These are phyloP conservation scores for Anthoptus insignis DNA, from an alignment of 2,888 invertebrate genomes.

Conservation along the genomic window DNA sequence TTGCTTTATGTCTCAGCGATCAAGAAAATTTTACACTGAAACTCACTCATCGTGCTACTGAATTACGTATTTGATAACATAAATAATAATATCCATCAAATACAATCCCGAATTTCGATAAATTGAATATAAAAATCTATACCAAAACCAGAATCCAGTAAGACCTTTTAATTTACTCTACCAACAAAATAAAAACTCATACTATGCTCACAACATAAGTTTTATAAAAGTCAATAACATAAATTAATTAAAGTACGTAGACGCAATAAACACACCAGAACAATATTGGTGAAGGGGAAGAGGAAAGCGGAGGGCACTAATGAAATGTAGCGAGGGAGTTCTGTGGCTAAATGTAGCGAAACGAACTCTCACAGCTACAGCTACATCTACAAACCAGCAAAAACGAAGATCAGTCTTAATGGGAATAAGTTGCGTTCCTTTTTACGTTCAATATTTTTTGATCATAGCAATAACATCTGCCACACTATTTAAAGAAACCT, in stretches of 20 bases:
- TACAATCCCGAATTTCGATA: too few relatives aligned
- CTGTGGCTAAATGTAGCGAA: constrained; percentile 76
- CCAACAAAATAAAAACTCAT: too few relatives aligned
- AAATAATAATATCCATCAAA: too few relatives aligned
- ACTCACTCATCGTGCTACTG: too few relatives aligned
- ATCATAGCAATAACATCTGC: constrained; percentile 35
- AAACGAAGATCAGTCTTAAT: constrained; percentile 53
- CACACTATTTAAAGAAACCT: too few relatives aligned
- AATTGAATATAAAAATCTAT: too few relatives aligned
- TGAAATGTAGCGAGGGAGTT: constrained; percentile 77
- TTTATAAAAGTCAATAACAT: constrained; percentile 61
- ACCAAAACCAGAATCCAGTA: too few relatives aligned
- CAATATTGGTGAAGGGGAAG: constrained; percentile 66
- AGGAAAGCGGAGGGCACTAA: constrained; percentile 63
- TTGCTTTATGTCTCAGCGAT: too few relatives aligned
- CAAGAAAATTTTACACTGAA: too few relatives aligned
- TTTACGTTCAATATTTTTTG: constrained; percentile 48
- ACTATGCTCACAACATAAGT: not conserved
- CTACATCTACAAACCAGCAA: constrained; percentile 60
- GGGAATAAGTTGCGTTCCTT: constrained; percentile 41
- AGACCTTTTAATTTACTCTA: too few relatives aligned
- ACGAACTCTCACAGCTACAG: constrained; percentile 71
- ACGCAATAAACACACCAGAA: constrained; percentile 69
- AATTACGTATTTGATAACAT: too few relatives aligned
- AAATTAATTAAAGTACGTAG: constrained; percentile 76